Base-by-base conservation (phyloP, 23 tunicate genomes). In the Ascidia mentula region DNA sequence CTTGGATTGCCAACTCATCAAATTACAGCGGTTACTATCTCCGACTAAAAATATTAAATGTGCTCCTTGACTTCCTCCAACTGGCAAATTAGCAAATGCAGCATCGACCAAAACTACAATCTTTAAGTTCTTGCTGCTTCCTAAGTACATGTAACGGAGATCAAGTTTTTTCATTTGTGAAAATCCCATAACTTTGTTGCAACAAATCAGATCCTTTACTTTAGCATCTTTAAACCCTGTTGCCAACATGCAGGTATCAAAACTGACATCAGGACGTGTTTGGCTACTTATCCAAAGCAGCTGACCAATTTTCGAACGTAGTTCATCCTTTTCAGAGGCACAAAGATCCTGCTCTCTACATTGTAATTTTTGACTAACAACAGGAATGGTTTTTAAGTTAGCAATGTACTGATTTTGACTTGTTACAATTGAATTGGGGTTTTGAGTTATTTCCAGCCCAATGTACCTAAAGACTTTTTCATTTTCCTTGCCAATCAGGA, bases 251-350 rank as follows among this genome's bases (percentile, higher is more conserved):
- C 80, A 40, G 32, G 24, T 31, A 77, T 40, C 73, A 42, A n/a
- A 77, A 30, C 31, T 37, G 46, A 45, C 32, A 34, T 77, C 82
- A 4, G 82, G 82, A 28, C 82, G 12, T 32, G 82, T 37, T 77
- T 77, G 82, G 1, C 33, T 77, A 1, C 36, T 28, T 24, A 77
- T 26, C 82, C 82, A 77, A 15, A 77, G 35, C 35, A 77, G 46
- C 40, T 77, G 82, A 40, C 82, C 74, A 45, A 77, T 77, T 53
- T 32, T 77, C 20, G 80, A 77, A 6, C 80, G 69, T 12, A 77
- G 33, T 15, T 18, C 30, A 5, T 53, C 71, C 30, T 46, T 40
- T 46, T 77, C 82, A 8, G 20, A 6, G 20, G 6, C 73, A 6
- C 36, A 30, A 6, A 77, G 71, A 45, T 20, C 31, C 15, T 77